These are phyloP conservation scores for Wiebesia pumilae DNA, from an alignment of 1,140 invertebrate genomes.

Conservation along the genomic window DNA sequence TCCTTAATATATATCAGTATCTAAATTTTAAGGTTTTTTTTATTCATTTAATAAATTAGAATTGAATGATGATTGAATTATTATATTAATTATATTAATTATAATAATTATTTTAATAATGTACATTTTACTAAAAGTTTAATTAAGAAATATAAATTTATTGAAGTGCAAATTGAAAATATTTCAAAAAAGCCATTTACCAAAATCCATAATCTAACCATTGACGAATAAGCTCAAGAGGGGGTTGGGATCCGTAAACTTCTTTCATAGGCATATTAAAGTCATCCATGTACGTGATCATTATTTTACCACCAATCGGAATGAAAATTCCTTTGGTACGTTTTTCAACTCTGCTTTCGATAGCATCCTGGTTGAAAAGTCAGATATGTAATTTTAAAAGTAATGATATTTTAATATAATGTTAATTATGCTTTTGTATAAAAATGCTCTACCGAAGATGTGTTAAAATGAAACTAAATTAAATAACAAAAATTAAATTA, in stretches of 20 bases:
- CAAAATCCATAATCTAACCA: conserved; percentile 92
- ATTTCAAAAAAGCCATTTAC: conserved; percentile 62
- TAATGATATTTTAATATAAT: no score
- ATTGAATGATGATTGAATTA: no score
- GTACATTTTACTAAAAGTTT: no score
- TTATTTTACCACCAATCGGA: conserved; percentile 83
- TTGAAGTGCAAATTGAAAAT: background rate
- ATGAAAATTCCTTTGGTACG: conserved; percentile 87
- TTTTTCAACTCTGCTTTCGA: conserved; percentile 88
- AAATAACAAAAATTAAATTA: no score
- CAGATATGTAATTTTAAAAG: conserved; percentile 18
- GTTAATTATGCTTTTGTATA: no score
- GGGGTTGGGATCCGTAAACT: conserved; percentile 88
- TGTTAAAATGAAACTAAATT: no score
- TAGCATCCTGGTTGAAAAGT: conserved; percentile 76
- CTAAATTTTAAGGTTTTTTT: no score
- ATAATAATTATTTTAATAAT: no score
- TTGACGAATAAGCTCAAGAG: conserved; percentile 88
- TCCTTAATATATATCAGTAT: no score
- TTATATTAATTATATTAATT: no score
- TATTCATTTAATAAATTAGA: no score
- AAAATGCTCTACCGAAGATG: no score
- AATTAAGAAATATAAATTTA: background rate
- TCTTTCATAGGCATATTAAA: conserved; percentile 94
- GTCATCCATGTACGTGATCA: conserved; percentile 91